Evolutionary conservation across 2,797 vertebrate species (phyloP), one percentile per base, ranked within the genome.

Genomic region (Acropternis orthonyx): DNA sequence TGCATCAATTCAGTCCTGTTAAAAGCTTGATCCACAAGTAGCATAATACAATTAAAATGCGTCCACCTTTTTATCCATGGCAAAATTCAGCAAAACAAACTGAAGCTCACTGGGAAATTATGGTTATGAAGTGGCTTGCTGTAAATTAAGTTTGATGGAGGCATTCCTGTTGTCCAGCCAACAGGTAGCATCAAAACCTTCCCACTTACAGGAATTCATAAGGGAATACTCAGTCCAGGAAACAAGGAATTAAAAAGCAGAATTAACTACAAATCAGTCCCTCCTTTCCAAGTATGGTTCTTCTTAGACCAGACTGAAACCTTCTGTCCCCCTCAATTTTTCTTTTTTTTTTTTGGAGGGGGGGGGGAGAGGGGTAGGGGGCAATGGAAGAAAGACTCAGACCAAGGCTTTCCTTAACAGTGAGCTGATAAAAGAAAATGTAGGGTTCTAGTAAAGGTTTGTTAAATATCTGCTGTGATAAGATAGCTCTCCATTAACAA

Each of bases 281-380:
- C 16, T 69, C 10, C 18, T 49, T 62, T 82, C 22, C 20, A 75
- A 30, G 28, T 24, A 41, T 14, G 19, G 9, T 48, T 19, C 15
- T 39, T 30, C 41, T 26, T 51, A 24, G 23, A 59, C 16, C 34
- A 72, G 39, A 34, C 34, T 59, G 23, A 24, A 34, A 2, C 32
- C 27, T 61, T 43, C 23, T 61, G 22, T 6, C 6, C 1, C 1
- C 9, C 6, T 4, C 9, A 28, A 21, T 37, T 59, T 8, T 26
- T 36, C 2, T 19, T 20, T 43, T 54, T n/a, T 62, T n/a, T 7
- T 4, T 7, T 14, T 5, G 1, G n/a, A n/a, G 20, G 2, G 10
- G 7, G 2, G 1, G 5, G 2, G 2, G 11, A 32, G 30, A 54
- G 8, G 51, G 10, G 3, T 16, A 49, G 6, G 4, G 8, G 4